Evolutionary conservation across 2,113 vertebrate genomes (phyloP).

Genomic region (Anarrhichthys ocellatus): DNA sequence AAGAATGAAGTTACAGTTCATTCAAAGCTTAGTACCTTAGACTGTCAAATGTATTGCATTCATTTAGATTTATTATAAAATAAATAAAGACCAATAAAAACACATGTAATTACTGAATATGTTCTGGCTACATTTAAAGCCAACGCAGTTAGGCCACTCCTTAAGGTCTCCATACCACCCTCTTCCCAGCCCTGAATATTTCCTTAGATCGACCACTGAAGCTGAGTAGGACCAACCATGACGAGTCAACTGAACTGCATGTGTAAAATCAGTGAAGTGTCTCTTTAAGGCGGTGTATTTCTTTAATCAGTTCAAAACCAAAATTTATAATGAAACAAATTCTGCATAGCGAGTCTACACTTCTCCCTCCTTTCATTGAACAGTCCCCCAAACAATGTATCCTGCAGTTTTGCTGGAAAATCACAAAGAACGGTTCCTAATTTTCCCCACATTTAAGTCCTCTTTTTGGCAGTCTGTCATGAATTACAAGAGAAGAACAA

Average conservation of each 20-base stretch:
- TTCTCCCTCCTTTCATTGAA: neutral
- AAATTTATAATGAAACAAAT: neutral
- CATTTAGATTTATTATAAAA: neutral
- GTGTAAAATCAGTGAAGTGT: neutral
- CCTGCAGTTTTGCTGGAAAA: slow-evolving; percentile 8
- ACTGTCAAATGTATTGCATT: neutral
- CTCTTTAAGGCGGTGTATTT: neutral
- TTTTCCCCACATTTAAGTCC: slow-evolving; percentile 26
- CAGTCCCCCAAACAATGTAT: neutral
- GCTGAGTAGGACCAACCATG: neutral
- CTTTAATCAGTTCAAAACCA: neutral
- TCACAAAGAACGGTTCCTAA: slow-evolving; percentile 16
- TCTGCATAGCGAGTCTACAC: neutral
- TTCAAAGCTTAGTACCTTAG: neutral
- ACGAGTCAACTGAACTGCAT: neutral
- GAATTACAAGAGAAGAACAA: slow-evolving; percentile 34
- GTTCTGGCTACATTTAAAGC: no score
- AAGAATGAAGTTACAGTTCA: neutral
- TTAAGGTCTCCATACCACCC: no score
- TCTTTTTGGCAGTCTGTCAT: slow-evolving; percentile 20
- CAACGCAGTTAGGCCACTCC: no score
- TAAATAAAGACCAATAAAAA: neutral
- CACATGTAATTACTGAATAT: neutral
- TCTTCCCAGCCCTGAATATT: no score
- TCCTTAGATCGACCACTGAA: no score